Percentiles rank a stretch among this genome's conserved stretches.
Evolutionary conservation across 1,140 invertebrate species (phyloP).

Genomic region (Popillia japonica): DNA sequence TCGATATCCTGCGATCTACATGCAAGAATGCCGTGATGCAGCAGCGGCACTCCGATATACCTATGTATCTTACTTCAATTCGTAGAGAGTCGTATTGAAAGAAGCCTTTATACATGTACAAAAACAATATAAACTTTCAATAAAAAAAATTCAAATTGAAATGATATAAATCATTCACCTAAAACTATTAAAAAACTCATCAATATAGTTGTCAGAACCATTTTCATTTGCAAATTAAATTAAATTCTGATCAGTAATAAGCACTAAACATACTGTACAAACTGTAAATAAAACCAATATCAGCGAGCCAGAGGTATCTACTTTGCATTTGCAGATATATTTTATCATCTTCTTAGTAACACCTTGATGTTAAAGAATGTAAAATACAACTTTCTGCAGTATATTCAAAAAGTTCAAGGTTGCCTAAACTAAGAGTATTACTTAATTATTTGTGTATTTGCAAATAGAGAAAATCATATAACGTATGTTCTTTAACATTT

Average conservation of each 20-base stretch:
- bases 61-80: not conserved
- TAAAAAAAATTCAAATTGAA: too few species aligned
- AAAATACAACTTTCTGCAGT: not conserved
- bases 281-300: too few species aligned
- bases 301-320: too few species aligned
- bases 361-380: not conserved
- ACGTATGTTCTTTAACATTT: too few species aligned
- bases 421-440: not conserved
- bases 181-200: too few species aligned
- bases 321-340: too few species aligned
- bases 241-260: not conserved
- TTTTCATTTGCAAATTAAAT: too few species aligned
- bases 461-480: too few species aligned
- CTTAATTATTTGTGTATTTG: not conserved
- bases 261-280: not conserved
- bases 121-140: too few species aligned
- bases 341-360: too few species aligned
- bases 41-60: not conserved
- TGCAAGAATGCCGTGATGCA: not conserved
- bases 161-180: too few species aligned
- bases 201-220: too few species aligned
- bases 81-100: not conserved
- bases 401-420: not conserved
- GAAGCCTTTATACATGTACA: not conserved
- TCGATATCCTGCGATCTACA: not conserved